These are phyloP conservation scores for Eristalis intricaria DNA, from an alignment of 2,888 invertebrate genomes.

Conservation along the genomic window DNA sequence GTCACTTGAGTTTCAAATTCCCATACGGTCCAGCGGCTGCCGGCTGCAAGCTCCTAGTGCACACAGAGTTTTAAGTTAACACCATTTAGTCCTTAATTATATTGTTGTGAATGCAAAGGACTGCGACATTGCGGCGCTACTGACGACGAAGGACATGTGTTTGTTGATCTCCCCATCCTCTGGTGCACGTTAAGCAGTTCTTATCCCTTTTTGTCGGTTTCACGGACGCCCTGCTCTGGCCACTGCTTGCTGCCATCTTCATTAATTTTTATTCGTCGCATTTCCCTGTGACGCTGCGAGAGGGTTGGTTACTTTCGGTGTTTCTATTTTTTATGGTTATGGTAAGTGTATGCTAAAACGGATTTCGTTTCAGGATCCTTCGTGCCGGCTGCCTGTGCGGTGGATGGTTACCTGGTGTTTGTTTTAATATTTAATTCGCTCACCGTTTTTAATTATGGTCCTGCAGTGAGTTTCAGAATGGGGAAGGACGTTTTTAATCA, in stretches of 20 bases:
- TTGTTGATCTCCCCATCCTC: slow-evolving; percentile 57
- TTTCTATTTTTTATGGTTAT: slow-evolving; percentile 60
- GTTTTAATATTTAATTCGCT: slow-evolving; percentile 66
- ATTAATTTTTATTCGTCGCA: slow-evolving; percentile 70
- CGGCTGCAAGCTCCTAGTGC: slow-evolving; percentile 38
- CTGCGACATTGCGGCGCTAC: slow-evolving; percentile 18
- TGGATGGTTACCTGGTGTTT: slow-evolving; percentile 47
- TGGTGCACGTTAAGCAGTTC: slow-evolving; percentile 46
- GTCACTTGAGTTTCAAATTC: slow-evolving; percentile 64
- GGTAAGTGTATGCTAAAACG: slow-evolving; percentile 65
- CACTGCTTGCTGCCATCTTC: slow-evolving; percentile 57
- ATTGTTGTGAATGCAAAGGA: slow-evolving; percentile 68
- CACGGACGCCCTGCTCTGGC: slow-evolving; percentile 35
- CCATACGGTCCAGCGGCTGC: slow-evolving; percentile 52
- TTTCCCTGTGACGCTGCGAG: slow-evolving; percentile 43
- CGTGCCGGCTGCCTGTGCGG: slow-evolving; percentile 22
- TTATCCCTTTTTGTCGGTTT: slow-evolving; percentile 15
- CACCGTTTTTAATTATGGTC: slow-evolving; percentile 65
- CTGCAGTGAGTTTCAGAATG: slow-evolving; percentile 46
- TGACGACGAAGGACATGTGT: slow-evolving; percentile 58
- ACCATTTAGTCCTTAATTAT: slow-evolving; percentile 71
- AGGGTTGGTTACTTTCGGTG: slow-evolving; percentile 5
- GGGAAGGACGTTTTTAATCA: slow-evolving; percentile 63
- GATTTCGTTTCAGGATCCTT: slow-evolving; percentile 65
- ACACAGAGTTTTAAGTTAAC: slow-evolving; percentile 67